A percentile compares a stretch with the other conserved stretches of the same genome.
Evolutionary conservation across 2,797 vertebrate species (phyloP).

Genomic region (Spinibarbus caldwelli): DNA sequence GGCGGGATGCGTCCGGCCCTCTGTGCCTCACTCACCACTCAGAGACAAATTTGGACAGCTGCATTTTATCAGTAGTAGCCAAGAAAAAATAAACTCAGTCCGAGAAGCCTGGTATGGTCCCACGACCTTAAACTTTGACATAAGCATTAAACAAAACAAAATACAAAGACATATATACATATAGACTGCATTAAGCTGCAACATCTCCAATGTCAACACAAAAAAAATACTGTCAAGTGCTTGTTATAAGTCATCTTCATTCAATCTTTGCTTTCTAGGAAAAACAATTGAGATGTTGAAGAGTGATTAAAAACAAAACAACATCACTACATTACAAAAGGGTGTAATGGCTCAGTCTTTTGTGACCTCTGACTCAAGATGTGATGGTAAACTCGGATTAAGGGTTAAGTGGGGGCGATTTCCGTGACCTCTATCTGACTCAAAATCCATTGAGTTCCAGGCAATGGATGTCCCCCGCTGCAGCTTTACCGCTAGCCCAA

Average conservation of each 20-base stretch:
- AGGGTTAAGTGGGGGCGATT: neutral
- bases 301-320: neutral
- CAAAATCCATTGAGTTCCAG: slow-evolving; percentile 40
- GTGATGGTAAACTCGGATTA: neutral
- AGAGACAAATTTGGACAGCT: slow-evolving; percentile 74
- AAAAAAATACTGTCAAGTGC: slow-evolving; percentile 2
- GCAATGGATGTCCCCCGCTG: slow-evolving; percentile 32
- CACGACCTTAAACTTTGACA: slow-evolving; percentile 59
- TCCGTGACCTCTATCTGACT: slow-evolving; percentile 1
- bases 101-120: slow-evolving; percentile 68
- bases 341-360: neutral
- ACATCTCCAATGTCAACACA: neutral
- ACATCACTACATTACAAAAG: neutral
- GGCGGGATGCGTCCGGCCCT: neutral
- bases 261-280: neutral
- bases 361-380: neutral
- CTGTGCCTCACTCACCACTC: slow-evolving; percentile 1
- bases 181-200: neutral
- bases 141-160: slow-evolving; percentile 23
- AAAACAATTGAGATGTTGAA: neutral
- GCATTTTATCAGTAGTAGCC: slow-evolving; percentile 76
- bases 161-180: neutral
- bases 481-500: slow-evolving; percentile 15
- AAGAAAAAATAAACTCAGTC: slow-evolving; percentile 72
- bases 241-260: neutral